Conservation (phyloP, 2,113 vertebrate species). For the Piliocolobus tephrosceles region DNA sequence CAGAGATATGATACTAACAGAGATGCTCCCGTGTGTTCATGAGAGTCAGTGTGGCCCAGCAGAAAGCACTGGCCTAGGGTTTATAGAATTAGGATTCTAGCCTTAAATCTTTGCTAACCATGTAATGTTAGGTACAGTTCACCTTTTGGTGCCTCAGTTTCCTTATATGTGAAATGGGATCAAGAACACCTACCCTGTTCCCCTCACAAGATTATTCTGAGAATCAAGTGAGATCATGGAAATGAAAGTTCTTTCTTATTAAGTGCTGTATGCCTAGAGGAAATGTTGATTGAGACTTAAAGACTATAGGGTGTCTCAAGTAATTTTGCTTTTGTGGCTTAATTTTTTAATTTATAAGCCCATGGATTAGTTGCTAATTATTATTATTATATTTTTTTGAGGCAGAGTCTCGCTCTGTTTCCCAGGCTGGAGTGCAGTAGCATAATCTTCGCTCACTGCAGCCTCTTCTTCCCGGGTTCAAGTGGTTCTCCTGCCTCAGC, state of each 20-base stretch:
- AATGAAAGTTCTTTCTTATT: not conserved
- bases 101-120: not conserved
- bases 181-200: not conserved
- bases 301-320: not conserved
- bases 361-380: not conserved
- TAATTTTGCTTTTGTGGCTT: not conserved
- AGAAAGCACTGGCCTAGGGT: not conserved
- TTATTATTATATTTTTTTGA: too few species aligned
- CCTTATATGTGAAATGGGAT: not conserved
- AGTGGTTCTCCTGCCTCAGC: too few species aligned
- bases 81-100: not conserved
- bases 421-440: too few species aligned
- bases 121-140: not conserved
- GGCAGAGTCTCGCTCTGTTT: too few species aligned
- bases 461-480: too few species aligned
- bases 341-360: slow-evolving; percentile 2
- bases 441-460: too few species aligned
- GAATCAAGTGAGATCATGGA: not conserved
- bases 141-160: not conserved
- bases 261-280: not conserved
- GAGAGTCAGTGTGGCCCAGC: not conserved
- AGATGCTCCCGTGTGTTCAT: not conserved
- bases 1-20: not conserved
- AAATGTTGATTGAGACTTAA: not conserved
- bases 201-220: not conserved